Base-by-base conservation (phyloP, 2,797 vertebrate genomes). In the Galaxias olidus region DNA sequence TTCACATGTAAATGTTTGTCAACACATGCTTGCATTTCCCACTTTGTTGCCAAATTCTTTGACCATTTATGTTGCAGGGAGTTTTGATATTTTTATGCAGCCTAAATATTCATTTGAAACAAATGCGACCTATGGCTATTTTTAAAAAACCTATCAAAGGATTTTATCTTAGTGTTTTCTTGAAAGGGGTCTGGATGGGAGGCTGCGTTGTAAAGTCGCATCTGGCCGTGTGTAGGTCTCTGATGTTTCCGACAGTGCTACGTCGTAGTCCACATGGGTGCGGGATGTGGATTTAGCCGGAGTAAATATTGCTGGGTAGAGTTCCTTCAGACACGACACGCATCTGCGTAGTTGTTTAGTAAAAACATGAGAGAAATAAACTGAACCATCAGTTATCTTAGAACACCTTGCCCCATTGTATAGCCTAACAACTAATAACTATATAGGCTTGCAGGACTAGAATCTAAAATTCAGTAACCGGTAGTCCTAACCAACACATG, bases 221-320 rank as follows among this genome's bases (percentile, higher is more conserved):
- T 76, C 71, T 85, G 79, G 78, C 80, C 65, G 43, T 73, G 69
- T 70, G 68, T 44, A 18, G 61, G 43, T 60, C 82, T 91, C 89
- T 90, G 89, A 90, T 83, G 84, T 76, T 44, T 59, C 57, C 65
- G 51, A 65, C 55, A 41, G 57, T 80, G 54, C 7, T 1, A 46
- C 48, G 15, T 48, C 69, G 41, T 59, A 72, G 71, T 78, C 76
- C 85, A 87, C 84, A 90, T 89, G 90, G 78, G 80, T 78, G 70
- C 81, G 81, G 85, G 84, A 87, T 90, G 88, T 85, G 84, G 82
- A 86, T 86, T 86, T 47, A 79, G 68, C 42, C 41, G 41, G 74
- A 75, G 74, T 83, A 82, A 87, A 84, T 77, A 72, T 83, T 61
- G 76, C 73, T 77, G 65, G 67, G 72, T 65, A 55, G 14, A 43